A percentile compares a stretch with the other conserved stretches of the same genome.
These are phyloP conservation scores for Hylomyscus alleni DNA, from an alignment of 2,797 vertebrate species.

Conservation along the genomic window DNA sequence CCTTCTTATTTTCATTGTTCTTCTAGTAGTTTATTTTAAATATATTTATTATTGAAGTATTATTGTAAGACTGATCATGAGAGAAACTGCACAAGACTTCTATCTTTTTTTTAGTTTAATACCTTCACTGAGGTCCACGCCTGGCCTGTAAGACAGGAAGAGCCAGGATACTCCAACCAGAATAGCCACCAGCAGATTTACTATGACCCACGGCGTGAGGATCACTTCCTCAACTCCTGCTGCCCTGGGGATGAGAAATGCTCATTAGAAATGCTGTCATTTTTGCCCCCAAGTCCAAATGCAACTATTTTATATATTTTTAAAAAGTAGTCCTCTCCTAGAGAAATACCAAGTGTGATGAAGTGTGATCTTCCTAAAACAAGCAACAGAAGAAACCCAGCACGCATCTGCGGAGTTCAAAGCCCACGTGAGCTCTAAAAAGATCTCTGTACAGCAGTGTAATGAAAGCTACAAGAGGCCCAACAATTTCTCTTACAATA, in stretches of 20 bases:
- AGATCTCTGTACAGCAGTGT: neutral
- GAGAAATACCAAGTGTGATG: constrained; percentile 30
- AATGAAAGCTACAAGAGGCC: constrained; percentile 16
- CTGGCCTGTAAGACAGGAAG: constrained; percentile 92
- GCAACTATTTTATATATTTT: constrained; percentile 48
- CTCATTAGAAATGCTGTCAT: constrained; percentile 56
- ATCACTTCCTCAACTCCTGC: constrained; percentile 91
- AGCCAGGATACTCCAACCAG: constrained; percentile 96
- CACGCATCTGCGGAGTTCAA: neutral
- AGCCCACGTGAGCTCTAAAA: neutral
- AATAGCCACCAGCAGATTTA: constrained; percentile 96
- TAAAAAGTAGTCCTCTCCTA: constrained; percentile 15
- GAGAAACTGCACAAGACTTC: constrained; percentile 28
- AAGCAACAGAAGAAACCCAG: neutral
- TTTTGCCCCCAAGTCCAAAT: constrained; percentile 45
- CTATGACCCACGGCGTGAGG: constrained; percentile 95
- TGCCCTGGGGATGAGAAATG: constrained; percentile 87
- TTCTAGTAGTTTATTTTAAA: constrained; percentile 51
- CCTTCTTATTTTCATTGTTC: constrained; percentile 6
- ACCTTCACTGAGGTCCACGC: constrained; percentile 96
- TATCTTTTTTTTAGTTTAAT: constrained; percentile 70
- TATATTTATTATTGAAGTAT: constrained; percentile 27
- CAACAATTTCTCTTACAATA: neutral
- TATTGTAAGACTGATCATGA: constrained; percentile 48
- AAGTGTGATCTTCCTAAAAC: constrained; percentile 13